These are phyloP conservation scores for Atta colombica DNA, from an alignment of 1,140 invertebrate genomes.

Conservation along the genomic window DNA sequence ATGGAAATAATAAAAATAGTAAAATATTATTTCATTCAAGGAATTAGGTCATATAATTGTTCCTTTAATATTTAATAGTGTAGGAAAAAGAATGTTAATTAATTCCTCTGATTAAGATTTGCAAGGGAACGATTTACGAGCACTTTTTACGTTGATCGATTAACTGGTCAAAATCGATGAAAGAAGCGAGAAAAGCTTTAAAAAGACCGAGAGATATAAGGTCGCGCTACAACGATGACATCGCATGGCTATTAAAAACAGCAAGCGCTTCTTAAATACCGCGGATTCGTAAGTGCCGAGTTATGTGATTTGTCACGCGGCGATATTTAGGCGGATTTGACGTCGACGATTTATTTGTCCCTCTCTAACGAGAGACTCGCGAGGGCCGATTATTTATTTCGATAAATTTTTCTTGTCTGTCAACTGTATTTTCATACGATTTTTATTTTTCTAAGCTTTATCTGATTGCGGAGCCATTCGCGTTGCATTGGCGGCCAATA, in stretches of 20 bases:
- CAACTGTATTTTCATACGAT: conserved; percentile 22
- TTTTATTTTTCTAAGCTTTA: neutral
- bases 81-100: neutral
- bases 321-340: conserved; percentile 66
- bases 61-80: too few species aligned
- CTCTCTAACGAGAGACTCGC: conserved; percentile 8
- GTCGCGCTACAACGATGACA: conserved; percentile 61
- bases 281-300: conserved; percentile 75
- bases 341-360: conserved; percentile 31
- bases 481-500: conserved; percentile 6
- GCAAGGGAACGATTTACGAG: neutral
- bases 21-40: too few species aligned
- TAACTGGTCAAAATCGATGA: conserved; percentile 8
- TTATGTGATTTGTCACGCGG: conserved; percentile 69
- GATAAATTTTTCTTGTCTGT: neutral
- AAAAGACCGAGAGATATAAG: conserved; percentile 40
- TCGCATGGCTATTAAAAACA: conserved; percentile 73
- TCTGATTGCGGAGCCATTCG: neutral
- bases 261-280: conserved; percentile 75
- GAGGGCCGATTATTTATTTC: conserved; percentile 30
- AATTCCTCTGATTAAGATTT: neutral
- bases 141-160: neutral
- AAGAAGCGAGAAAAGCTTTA: neutral
- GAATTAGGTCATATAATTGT: too few species aligned
- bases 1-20: too few species aligned